phyloP scores from a whole-genome alignment of 2,888 invertebrate genomes.

The Rugalucina vietnamica region DNA sequence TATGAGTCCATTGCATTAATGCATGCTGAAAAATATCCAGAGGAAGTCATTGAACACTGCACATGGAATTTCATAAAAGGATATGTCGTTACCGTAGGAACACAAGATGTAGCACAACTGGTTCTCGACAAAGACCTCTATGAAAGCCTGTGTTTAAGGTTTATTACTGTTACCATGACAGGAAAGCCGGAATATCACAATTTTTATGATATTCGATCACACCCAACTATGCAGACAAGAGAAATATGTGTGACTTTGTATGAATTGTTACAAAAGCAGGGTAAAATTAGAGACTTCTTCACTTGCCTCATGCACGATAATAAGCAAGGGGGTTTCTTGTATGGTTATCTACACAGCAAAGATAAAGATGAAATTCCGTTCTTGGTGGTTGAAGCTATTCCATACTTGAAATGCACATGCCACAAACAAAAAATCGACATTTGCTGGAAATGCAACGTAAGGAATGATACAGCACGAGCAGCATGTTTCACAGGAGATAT shows the following conservation, averaged over 20 bases:
- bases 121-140: not conserved
- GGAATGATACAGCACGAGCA: not conserved
- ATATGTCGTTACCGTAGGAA: not conserved
- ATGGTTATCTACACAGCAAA: not conserved
- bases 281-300: not conserved
- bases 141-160: not conserved
- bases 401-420: not conserved
- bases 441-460: conserved; percentile 17
- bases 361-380: not conserved
- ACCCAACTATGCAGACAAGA: not conserved
- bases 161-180: not conserved
- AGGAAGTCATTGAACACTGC: conserved; percentile 19
- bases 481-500: not conserved
- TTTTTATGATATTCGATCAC: conserved; percentile 3
- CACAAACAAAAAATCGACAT: not conserved
- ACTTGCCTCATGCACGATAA: not conserved
- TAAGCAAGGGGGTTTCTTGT: not conserved
- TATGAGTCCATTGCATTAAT: conserved; percentile 18
- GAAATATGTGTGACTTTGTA: not conserved
- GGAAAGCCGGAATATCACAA: not conserved
- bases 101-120: not conserved
- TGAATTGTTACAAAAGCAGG: not conserved
- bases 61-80: conserved; percentile 15
- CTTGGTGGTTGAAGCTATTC: not conserved
- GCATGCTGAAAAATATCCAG: not conserved